phyloP scores from a whole-genome alignment of 2,113 vertebrate species.

The Mohoua ochrocephala region DNA sequence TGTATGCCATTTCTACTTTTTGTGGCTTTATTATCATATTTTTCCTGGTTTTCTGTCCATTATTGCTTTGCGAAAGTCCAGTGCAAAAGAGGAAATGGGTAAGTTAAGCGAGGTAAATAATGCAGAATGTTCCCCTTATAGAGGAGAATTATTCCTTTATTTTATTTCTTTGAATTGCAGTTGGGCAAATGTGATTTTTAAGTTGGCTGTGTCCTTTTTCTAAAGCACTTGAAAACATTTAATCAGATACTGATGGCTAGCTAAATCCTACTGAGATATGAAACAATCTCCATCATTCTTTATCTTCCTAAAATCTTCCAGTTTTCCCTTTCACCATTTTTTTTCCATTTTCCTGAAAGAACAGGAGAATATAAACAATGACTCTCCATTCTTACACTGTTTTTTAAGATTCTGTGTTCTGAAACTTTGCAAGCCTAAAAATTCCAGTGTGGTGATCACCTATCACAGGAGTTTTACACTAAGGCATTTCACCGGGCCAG shows the following conservation, averaged over 20 bases:
- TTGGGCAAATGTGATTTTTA: constrained; percentile 5
- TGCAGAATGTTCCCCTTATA: not conserved
- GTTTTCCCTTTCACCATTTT: not conserved
- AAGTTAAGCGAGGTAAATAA: not conserved
- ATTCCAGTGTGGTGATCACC: not conserved
- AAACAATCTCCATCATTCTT: not conserved
- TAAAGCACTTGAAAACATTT: not conserved
- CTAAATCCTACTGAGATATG: not conserved
- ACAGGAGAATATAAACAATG: not conserved
- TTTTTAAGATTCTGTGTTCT: not conserved
- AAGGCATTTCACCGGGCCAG: not conserved
- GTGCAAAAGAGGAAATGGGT: not conserved
- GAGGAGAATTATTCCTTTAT: constrained; percentile 13
- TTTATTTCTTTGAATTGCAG: constrained; percentile 32
- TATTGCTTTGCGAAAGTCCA: not conserved
- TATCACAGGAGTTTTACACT: not conserved
- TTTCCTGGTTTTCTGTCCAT: not conserved
- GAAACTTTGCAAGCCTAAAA: not conserved
- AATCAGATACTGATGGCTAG: not conserved
- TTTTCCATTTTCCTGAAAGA: not conserved
- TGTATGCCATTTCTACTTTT: not conserved
- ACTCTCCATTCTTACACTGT: not conserved
- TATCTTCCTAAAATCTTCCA: not conserved
- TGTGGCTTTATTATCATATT: not conserved
- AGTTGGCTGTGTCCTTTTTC: not conserved